Conservation (phyloP, 2,888 invertebrate species). For the Folsomia manolachei region DNA sequence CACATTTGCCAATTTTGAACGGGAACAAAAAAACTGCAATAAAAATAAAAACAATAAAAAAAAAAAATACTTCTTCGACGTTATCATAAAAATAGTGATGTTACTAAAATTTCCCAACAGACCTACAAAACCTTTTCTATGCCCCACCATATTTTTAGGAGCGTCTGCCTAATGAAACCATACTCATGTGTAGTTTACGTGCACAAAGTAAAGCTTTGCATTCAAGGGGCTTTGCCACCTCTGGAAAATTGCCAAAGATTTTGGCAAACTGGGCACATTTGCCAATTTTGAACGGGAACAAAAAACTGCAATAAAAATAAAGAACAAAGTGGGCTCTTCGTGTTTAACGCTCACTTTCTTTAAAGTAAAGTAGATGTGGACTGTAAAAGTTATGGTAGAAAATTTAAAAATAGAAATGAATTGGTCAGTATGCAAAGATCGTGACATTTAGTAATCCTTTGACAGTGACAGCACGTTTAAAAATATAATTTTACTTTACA, state of each 20-base stretch:
- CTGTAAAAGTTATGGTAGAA: neutral
- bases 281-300: neutral
- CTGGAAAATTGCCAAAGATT: neutral
- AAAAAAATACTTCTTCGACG: too few relatives aligned
- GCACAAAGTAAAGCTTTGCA: too few relatives aligned
- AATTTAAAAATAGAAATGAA: neutral
- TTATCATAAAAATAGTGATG: too few relatives aligned
- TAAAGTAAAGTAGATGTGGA: neutral
- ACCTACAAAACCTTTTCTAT: too few relatives aligned
- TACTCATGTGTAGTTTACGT: too few relatives aligned
- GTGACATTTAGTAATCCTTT: neutral
- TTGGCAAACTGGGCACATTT: neutral
- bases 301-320: neutral
- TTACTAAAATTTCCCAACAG: too few relatives aligned
- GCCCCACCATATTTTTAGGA: too few relatives aligned
- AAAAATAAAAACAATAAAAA: too few relatives aligned
- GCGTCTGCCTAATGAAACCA: too few relatives aligned
- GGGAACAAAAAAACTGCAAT: neutral
- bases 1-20: constrained; percentile 3
- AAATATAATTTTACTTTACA: too few relatives aligned
- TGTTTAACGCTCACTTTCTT: neutral
- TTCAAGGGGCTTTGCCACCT: too few relatives aligned
- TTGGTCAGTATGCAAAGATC: too few relatives aligned
- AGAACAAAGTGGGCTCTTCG: neutral
- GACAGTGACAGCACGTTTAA: neutral